phyloP scores from a whole-genome alignment of 2,888 invertebrate genomes.

The Acanthosepion esculentum region DNA sequence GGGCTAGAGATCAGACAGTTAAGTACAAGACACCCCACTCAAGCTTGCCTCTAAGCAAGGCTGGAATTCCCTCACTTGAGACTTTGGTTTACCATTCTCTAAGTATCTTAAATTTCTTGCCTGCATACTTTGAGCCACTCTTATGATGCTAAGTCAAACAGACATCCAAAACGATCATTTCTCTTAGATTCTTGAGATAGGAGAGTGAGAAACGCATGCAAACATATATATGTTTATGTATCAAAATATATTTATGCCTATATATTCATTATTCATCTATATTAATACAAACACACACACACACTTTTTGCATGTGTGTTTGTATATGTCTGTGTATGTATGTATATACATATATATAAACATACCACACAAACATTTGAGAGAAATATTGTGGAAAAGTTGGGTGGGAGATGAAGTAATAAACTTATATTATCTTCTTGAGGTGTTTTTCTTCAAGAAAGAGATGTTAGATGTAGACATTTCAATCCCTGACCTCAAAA shows the following conservation, averaged over 20 bases:
- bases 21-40: conserved; percentile 8
- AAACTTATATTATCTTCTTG: neutral
- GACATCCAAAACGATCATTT: neutral
- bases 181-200: neutral
- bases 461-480: neutral
- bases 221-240: neutral
- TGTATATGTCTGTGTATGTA: neutral
- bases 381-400: neutral
- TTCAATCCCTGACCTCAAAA: neutral
- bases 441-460: neutral
- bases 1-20: conserved; percentile 23
- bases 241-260: neutral
- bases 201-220: neutral
- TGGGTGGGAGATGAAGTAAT: neutral
- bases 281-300: too few relatives aligned
- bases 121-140: neutral
- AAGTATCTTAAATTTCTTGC: conserved; percentile 21
- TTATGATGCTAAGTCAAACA: neutral
- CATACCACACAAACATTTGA: neutral
- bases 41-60: conserved; percentile 9
- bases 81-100: conserved; percentile 33
- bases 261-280: neutral
- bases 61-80: conserved; percentile 33
- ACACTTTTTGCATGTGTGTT: neutral
- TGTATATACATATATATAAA: neutral